Conservation (phyloP, 2,797 vertebrate species). For the Zenarchopterus dispar region DNA sequence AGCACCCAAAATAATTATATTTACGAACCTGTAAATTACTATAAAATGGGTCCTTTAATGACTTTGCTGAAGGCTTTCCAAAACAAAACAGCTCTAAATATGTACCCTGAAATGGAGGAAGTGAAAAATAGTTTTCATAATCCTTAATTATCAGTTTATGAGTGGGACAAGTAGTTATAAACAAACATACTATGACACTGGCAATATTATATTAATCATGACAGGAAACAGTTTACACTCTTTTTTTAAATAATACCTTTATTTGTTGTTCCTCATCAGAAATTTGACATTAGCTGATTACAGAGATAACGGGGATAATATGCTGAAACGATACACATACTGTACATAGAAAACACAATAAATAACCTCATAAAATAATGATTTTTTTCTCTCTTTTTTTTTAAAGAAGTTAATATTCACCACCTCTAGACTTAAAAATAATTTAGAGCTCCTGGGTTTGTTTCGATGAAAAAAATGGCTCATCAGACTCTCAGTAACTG, state of each 20-base stretch:
- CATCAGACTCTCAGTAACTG: conserved; percentile 69
- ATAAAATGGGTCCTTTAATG: too few species aligned
- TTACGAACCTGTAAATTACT: too few species aligned
- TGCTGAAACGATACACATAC: conserved; percentile 74
- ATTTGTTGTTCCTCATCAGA: conserved; percentile 77
- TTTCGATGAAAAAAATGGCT: conserved; percentile 76
- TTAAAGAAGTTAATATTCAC: conserved; percentile 76
- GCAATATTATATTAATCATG: not conserved
- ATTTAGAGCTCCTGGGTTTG: conserved; percentile 71
- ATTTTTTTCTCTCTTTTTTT: conserved; percentile 30
- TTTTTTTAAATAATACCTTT: conserved; percentile 75
- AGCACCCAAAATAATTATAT: too few species aligned
- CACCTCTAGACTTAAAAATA: conserved; percentile 76
- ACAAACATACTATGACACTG: too few species aligned
- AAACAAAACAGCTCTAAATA: too few species aligned
- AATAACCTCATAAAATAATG: conserved; percentile 78
- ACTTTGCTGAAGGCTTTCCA: too few species aligned
- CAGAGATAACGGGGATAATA: conserved; percentile 73
- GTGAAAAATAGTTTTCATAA: too few species aligned
- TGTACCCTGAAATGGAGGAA: too few species aligned
- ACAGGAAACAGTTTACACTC: conserved; percentile 10
- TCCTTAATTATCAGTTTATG: too few species aligned
- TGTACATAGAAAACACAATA: conserved; percentile 81
- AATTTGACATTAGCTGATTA: conserved; percentile 79
- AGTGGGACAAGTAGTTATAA: too few species aligned